Evolutionary conservation across 2,888 invertebrate genomes (phyloP), one percentile per base, ranked within the genome.

Genomic region (Pristionchus mayeri): DNA sequence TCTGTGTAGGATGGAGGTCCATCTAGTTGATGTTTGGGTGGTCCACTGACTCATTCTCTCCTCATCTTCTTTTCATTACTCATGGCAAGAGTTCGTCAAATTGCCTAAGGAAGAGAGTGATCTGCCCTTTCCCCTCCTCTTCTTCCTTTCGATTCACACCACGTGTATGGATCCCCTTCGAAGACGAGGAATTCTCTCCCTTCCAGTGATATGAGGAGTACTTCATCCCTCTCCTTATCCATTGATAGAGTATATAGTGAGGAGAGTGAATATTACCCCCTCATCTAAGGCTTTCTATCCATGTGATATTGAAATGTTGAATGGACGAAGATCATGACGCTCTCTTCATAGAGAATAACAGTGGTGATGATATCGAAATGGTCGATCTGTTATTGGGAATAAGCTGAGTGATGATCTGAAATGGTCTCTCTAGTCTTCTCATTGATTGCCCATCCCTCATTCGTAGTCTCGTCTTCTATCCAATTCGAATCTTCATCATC

Each of bases 31-130:
- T 67, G 37, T 67, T 67, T 76, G 76, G 76, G 76, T 76, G 76
- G 67, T 67, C 67, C 40, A 40, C 21, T 67, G 67, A 67, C 37
- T 67, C 67, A 50, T 76, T 37, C 76, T 48, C 30, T 76, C 40
- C 76, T 76, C 71, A 18, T 40, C 48, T 76, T 76, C 16, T 76
- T 48, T 44, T 76, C 76, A 76, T 76, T 44, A 76, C 48, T 76
- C 76, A 76, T 24, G 30, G 6, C 48, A 37, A 21, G 37, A 67
- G 27, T 67, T 67, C 67, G 67, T 67, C 67, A 37, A 67, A 67
- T 37, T 67, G 67, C 34, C 67, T 67, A 67, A 67, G 67, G n/a
- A 67, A 34, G 16, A 67, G 3, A 67, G 67, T 67, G 18, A 67
- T 30, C 16, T 67, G 67, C 18, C 34, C 40, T 67, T 67, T 67